Conservation (phyloP, 2,113 vertebrate genomes). For the Eulemur rufifrons region DNA sequence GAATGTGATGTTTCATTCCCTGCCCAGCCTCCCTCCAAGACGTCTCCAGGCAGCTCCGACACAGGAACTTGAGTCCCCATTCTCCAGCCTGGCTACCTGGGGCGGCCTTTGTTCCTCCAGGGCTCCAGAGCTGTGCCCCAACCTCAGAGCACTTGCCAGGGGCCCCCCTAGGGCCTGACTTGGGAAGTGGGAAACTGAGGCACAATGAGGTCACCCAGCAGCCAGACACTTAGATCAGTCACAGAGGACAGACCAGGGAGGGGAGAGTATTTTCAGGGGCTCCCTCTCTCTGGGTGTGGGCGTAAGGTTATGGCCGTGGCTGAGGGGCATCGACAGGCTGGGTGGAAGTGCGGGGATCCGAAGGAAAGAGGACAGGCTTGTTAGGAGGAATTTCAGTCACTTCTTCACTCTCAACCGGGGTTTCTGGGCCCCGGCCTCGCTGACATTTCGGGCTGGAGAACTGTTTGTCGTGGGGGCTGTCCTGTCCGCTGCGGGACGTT, state of each 20-base stretch:
- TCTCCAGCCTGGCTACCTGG: not conserved
- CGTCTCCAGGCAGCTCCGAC: not conserved
- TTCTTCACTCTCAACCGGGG: not conserved
- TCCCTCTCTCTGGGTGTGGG: not conserved
- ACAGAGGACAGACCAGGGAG: not conserved
- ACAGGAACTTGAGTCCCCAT: not conserved
- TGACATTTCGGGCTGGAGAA: not conserved
- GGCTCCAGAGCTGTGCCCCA: not conserved
- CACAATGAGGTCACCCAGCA: not conserved
- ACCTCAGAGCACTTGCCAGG: not conserved
- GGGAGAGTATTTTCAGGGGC: not conserved
- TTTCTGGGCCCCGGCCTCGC: not conserved
- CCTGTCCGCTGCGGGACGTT: not conserved
- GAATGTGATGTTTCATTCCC: not conserved
- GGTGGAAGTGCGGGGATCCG: not conserved
- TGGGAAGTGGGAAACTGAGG: not conserved
- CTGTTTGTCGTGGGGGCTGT: not conserved
- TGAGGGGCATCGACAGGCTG: fast-evolving
- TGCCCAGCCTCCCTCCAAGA: not conserved
- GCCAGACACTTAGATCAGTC: not conserved
- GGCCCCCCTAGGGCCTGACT: not conserved
- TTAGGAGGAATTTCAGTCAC: not conserved
- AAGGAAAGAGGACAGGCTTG: not conserved
- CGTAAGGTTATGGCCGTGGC: fast-evolving
- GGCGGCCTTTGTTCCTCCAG: not conserved